Evolutionary conservation across 1,140 invertebrate genomes (phyloP).

Genomic region (Ceratosolen fusciceps): DNA sequence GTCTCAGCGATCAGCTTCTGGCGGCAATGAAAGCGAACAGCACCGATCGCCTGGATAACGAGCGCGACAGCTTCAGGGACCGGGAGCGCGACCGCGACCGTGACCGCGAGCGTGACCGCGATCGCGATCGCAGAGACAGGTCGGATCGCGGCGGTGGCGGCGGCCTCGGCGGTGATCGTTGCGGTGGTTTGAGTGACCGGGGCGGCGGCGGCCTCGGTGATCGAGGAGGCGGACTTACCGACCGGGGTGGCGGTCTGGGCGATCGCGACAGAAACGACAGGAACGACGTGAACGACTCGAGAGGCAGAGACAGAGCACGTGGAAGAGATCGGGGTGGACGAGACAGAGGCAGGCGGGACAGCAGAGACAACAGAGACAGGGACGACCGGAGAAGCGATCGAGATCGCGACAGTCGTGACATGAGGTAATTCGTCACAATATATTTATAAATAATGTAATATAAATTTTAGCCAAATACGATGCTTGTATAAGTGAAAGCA

Average conservation of each 20-base stretch:
- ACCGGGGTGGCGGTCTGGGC: constrained; percentile 48
- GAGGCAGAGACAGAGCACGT: constrained; percentile 59
- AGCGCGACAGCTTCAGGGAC: constrained; percentile 57
- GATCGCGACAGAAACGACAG: constrained; percentile 59
- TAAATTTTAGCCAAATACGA: too few species aligned
- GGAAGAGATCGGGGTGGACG: constrained; percentile 62
- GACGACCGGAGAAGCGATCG: constrained; percentile 47
- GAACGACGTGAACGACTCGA: constrained; percentile 52
- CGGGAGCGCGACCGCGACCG: constrained; percentile 56
- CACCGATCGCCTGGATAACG: constrained; percentile 59
- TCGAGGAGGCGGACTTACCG: constrained; percentile 56
- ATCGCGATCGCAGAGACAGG: neutral
- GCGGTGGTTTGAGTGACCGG: constrained; percentile 58
- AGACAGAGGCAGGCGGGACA: constrained; percentile 59
- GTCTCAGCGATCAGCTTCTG: constrained; percentile 64
- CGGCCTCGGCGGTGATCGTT: constrained; percentile 50
- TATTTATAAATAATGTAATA: too few species aligned
- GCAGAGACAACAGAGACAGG: constrained; percentile 46
- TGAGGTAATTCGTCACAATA: constrained; percentile 36
- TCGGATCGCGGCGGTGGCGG: neutral
- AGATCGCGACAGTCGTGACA: constrained; percentile 44
- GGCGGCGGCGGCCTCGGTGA: constrained; percentile 54
- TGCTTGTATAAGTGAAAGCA: too few species aligned
- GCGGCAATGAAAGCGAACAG: constrained; percentile 65
- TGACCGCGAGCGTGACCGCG: constrained; percentile 47